These are phyloP conservation scores for Oryzias dopingdopingensis DNA, from an alignment of 2,797 vertebrate genomes.

Conservation along the genomic window DNA sequence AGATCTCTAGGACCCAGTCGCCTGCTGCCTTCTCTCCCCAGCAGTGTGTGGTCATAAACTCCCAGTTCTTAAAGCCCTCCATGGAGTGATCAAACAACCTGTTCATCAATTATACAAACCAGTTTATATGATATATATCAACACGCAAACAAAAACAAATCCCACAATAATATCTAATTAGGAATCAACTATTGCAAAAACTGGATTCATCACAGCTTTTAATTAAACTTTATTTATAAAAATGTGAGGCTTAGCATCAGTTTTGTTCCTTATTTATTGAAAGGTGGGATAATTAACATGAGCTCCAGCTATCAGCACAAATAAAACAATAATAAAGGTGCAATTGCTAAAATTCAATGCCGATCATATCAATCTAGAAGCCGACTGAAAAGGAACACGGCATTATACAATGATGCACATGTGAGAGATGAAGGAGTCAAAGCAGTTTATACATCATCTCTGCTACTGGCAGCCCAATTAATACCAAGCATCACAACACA, in stretches of 20 bases:
- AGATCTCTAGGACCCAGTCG: constrained; percentile 97
- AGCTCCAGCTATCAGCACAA: no score
- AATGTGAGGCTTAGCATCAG: neutral
- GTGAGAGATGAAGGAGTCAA: neutral
- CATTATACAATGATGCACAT: neutral
- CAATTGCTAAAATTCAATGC: neutral
- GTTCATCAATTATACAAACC: constrained; percentile 35
- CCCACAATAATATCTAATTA: constrained; percentile 27
- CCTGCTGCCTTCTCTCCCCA: constrained; percentile 97
- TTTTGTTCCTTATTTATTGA: neutral
- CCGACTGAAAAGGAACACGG: neutral
- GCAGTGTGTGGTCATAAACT: constrained; percentile 99
- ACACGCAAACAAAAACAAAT: constrained; percentile 6
- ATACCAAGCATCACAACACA: neutral
- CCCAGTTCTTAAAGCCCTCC: constrained; percentile 99
- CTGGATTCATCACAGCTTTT: constrained; percentile 28
- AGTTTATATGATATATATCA: constrained; percentile 8
- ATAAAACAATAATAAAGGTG: neutral
- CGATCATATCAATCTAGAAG: neutral
- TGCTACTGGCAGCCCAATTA: neutral
- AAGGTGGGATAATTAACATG: neutral
- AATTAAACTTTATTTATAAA: constrained; percentile 16
- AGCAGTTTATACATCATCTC: neutral
- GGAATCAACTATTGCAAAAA: constrained; percentile 23
- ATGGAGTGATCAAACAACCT: constrained; percentile 99